Evolutionary conservation across 2,113 vertebrate genomes (phyloP).

Genomic region (Neomonachus schauinslandi): DNA sequence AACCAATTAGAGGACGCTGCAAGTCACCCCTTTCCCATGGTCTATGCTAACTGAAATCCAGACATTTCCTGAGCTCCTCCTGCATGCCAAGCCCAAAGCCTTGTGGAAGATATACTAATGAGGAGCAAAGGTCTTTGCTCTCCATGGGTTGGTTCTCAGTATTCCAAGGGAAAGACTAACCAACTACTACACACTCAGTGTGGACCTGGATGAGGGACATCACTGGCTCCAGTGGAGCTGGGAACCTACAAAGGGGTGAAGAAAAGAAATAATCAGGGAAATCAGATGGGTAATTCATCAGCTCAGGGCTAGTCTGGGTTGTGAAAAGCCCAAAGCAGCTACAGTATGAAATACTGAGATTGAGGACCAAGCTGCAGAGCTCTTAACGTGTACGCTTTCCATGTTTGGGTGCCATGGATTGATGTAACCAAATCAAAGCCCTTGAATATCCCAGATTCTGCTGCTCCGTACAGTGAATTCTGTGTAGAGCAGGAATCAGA

Average conservation of each 20-base stretch:
- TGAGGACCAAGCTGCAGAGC: not conserved
- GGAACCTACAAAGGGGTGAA: not conserved
- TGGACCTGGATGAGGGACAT: not conserved
- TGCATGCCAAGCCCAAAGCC: not conserved
- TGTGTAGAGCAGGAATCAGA: not conserved
- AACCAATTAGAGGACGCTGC: not conserved
- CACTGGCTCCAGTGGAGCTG: not conserved
- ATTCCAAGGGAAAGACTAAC: not conserved
- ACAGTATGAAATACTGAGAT: not conserved
- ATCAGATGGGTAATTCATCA: not conserved
- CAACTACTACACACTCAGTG: not conserved
- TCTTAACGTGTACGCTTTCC: not conserved
- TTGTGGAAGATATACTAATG: not conserved
- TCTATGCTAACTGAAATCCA: not conserved
- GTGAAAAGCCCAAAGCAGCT: not conserved
- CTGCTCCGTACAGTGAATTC: not conserved
- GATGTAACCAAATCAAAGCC: not conserved
- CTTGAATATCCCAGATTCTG: not conserved
- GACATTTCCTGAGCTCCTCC: not conserved
- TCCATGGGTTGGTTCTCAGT: not conserved
- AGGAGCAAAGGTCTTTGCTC: not conserved
- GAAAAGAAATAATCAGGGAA: not conserved
- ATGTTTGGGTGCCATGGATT: not conserved
- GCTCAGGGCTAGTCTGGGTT: not conserved
- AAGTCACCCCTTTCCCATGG: not conserved